These are phyloP conservation scores for Tridacna crocea DNA, from an alignment of 2,888 invertebrate species.

Conservation along the genomic window DNA sequence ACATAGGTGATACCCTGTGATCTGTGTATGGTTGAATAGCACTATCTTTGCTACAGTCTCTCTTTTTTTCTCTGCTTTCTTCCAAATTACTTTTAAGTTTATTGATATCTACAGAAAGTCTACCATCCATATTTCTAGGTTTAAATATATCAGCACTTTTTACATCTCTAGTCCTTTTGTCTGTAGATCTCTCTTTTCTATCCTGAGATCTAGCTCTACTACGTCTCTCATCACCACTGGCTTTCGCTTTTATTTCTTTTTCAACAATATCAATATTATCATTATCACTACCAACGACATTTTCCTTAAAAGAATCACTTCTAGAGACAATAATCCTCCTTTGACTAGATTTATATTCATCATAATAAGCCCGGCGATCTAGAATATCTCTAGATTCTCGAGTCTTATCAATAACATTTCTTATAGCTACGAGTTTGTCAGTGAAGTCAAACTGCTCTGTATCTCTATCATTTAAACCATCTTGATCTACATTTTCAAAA, in stretches of 20 bases:
- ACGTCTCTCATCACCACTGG: background rate
- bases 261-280: background rate
- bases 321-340: conserved; percentile 50
- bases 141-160: conserved; percentile 55
- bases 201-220: conserved; percentile 8
- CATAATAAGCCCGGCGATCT: conserved; percentile 50
- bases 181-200: background rate
- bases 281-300: conserved; percentile 14
- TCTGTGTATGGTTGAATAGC: background rate
- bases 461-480: conserved; percentile 21
- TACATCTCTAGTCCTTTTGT: conserved; percentile 34
- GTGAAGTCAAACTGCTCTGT: conserved; percentile 63
- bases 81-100: conserved; percentile 40
- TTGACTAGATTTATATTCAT: conserved; percentile 46
- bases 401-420: conserved; percentile 50
- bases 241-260: background rate
- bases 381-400: conserved; percentile 34
- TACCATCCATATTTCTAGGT: conserved; percentile 28
- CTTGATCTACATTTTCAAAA: conserved; percentile 50
- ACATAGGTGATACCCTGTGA: background rate
- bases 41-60: conserved; percentile 7
- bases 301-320: conserved; percentile 56
- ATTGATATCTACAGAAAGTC: conserved; percentile 47
- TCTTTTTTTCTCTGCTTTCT: conserved; percentile 28
- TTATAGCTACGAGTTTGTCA: conserved; percentile 68